Conservation (phyloP, 2,888 invertebrate genomes). For the Idaea straminata region DNA sequence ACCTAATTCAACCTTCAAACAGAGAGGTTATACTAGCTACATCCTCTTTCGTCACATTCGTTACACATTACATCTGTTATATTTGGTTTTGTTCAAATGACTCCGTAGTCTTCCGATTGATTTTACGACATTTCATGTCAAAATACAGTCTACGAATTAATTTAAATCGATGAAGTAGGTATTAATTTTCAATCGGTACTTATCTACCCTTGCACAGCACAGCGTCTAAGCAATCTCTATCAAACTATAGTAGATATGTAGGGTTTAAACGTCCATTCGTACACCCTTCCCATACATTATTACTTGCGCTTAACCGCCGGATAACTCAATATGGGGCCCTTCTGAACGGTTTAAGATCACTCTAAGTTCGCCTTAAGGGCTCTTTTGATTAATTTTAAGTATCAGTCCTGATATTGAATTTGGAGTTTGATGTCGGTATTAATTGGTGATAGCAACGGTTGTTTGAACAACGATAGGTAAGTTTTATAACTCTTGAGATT, state of each 20-base stretch:
- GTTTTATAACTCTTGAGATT: neutral
- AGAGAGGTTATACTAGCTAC: no score
- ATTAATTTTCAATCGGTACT: constrained; percentile 42
- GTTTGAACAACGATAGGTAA: neutral
- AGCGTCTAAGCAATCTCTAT: constrained; percentile 46
- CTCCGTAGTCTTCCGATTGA: no score
- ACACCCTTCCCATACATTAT: constrained; percentile 66
- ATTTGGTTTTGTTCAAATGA: no score
- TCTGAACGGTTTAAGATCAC: constrained; percentile 72
- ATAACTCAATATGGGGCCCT: constrained; percentile 67
- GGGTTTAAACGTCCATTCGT: constrained; percentile 44
- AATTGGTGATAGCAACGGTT: neutral
- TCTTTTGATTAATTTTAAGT: constrained; percentile 66
- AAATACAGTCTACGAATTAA: no score
- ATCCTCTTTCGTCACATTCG: no score
- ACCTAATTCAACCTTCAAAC: no score
- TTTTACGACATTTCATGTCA: no score
- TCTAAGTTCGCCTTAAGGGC: constrained; percentile 55
- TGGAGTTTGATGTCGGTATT: neutral
- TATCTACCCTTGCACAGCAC: constrained; percentile 48
- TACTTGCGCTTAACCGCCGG: constrained; percentile 66
- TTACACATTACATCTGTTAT: no score
- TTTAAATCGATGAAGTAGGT: neutral
- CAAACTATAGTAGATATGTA: constrained; percentile 34
- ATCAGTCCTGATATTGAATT: constrained; percentile 8